phyloP scores from a whole-genome alignment of 2,113 vertebrate genomes.

The Craseonycteris thonglongyai region DNA sequence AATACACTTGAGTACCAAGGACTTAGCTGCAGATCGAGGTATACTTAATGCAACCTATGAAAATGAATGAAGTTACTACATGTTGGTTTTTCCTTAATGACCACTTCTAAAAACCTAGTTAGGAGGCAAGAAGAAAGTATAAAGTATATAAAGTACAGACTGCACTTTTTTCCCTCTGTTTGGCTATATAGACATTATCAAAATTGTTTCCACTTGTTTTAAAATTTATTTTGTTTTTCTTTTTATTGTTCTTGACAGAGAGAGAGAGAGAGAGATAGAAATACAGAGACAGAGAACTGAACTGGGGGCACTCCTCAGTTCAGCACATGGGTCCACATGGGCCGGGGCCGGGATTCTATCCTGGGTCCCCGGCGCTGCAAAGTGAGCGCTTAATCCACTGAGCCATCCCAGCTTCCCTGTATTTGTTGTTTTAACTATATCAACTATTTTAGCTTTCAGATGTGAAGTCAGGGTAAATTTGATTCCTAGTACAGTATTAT shows the following conservation, averaged over 20 bases:
- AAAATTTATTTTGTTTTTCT: no score
- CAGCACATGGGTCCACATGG: no score
- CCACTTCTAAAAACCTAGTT: neutral
- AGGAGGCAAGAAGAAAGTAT: neutral
- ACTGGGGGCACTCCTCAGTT: no score
- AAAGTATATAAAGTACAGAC: neutral
- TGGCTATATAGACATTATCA: neutral
- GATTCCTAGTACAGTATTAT: neutral
- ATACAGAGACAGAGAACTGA: no score
- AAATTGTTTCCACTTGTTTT: no score
- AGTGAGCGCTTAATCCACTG: no score
- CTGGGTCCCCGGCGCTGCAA: no score
- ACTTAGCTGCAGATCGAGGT: neutral
- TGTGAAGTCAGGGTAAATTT: neutral
- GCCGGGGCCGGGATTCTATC: no score
- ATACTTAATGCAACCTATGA: neutral
- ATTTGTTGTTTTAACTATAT: neutral
- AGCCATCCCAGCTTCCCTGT: no score
- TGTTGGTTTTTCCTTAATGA: neutral
- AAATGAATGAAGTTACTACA: neutral
- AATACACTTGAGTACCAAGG: neutral
- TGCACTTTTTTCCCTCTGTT: neutral
- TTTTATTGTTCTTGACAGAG: no score
- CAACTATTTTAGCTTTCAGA: neutral
- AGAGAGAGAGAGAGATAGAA: no score